Evolutionary conservation across 2,888 invertebrate species (phyloP).

Genomic region (Ochropleura plecta): DNA sequence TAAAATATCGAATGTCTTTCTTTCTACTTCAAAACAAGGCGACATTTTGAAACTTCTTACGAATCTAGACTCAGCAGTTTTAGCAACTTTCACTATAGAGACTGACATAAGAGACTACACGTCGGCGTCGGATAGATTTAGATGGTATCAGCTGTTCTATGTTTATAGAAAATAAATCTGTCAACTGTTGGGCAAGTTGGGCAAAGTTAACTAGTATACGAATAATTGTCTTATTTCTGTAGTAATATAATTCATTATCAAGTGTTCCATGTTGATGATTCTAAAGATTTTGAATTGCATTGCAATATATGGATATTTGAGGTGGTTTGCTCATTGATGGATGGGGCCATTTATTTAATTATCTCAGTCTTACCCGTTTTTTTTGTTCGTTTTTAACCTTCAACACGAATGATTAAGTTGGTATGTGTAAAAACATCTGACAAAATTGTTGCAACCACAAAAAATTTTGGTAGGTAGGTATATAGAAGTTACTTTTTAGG

Average conservation of each 20-base stretch:
- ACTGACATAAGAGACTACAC: background rate
- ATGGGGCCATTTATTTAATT: background rate
- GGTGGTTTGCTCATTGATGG: background rate
- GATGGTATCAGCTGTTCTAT: conserved; percentile 3
- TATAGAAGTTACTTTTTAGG: background rate
- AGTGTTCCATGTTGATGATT: background rate
- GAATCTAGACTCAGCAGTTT: conserved; percentile 18
- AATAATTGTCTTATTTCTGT: too few relatives aligned
- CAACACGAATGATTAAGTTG: background rate
- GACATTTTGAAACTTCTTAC: conserved; percentile 10
- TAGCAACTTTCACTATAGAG: conserved; percentile 40
- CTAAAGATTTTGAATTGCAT: background rate
- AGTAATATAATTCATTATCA: background rate
- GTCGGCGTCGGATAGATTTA: background rate
- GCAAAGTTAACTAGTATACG: background rate
- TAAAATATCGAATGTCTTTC: background rate
- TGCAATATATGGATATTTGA: background rate
- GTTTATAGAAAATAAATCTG: background rate
- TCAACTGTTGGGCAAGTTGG: background rate
- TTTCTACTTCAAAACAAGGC: background rate
- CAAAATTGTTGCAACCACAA: background rate
- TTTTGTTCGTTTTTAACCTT: conserved; percentile 6
- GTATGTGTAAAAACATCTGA: background rate
- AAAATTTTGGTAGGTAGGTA: background rate
- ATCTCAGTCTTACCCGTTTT: background rate